These are phyloP conservation scores for Trypoxylus dichotomus DNA, from an alignment of 1,140 invertebrate genomes.

Conservation along the genomic window DNA sequence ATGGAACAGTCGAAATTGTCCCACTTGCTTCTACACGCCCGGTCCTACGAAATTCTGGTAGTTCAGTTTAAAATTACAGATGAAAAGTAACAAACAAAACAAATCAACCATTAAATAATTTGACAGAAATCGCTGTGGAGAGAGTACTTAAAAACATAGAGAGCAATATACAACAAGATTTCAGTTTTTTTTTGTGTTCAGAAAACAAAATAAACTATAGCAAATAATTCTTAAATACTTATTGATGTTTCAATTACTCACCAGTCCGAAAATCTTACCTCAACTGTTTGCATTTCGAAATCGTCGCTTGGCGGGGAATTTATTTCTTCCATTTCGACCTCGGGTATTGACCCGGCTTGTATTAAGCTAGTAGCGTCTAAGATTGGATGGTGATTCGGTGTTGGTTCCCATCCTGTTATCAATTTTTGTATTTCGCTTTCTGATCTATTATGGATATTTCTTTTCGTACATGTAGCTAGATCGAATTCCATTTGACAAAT, in stretches of 20 bases:
- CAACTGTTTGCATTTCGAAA: conserved; percentile 54
- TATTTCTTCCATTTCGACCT: conserved; percentile 66
- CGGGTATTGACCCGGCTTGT: conserved; percentile 66
- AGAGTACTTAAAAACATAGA: conserved; percentile 23
- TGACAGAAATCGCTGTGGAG: conserved; percentile 20
- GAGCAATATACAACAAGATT: not conserved
- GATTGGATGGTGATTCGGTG: conserved; percentile 67
- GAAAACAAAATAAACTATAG: not conserved
- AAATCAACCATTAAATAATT: conserved; percentile 24
- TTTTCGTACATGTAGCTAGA: conserved; percentile 71
- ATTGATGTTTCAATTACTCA: conserved; percentile 11
- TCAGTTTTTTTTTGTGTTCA: not conserved
- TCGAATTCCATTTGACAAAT: conserved; percentile 86
- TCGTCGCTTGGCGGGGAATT: conserved; percentile 50
- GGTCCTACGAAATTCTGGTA: conserved; percentile 47
- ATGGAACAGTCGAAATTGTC: conserved; percentile 64
- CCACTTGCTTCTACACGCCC: conserved; percentile 63
- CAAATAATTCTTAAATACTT: not conserved
- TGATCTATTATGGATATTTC: conserved; percentile 82
- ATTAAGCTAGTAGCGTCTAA: conserved; percentile 80
- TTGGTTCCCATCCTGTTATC: conserved; percentile 74
- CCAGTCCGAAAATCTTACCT: conserved; percentile 40
- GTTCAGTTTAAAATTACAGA: conserved; percentile 37
- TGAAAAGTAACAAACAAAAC: conserved; percentile 26
- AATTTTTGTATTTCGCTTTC: conserved; percentile 80